phyloP scores from a whole-genome alignment of 2,888 invertebrate genomes.

The Coenonympha glycerion region DNA sequence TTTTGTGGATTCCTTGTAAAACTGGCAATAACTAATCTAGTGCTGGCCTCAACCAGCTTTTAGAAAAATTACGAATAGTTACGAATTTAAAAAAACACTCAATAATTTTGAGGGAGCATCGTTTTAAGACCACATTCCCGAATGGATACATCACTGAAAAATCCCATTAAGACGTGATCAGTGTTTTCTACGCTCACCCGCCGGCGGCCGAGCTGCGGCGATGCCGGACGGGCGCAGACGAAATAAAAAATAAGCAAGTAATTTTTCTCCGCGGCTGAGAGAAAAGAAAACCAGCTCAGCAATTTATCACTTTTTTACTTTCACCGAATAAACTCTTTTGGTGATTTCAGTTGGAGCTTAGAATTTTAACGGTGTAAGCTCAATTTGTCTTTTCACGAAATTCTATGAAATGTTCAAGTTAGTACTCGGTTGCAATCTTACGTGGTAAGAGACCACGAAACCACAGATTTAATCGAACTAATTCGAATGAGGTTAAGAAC shows the following conservation, averaged over 20 bases:
- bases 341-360: not conserved
- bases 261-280: constrained; percentile 20
- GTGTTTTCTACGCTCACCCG: constrained; percentile 13
- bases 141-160: constrained; percentile 9
- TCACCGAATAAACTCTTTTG: not conserved
- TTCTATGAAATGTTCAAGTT: too few species aligned
- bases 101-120: not conserved
- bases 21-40: too few species aligned
- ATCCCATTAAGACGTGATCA: constrained; percentile 23
- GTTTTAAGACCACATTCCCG: not conserved
- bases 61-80: too few species aligned
- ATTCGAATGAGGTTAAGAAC: too few species aligned
- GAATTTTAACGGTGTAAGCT: not conserved
- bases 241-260: constrained; percentile 19
- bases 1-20: too few species aligned
- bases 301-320: constrained; percentile 21
- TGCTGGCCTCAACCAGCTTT: too few species aligned
- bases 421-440: too few species aligned
- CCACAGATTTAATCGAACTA: too few species aligned
- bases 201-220: too few species aligned
- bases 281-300: constrained; percentile 13
- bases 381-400: not conserved
- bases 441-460: too few species aligned
- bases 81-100: too few species aligned
- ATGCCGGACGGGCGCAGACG: constrained; percentile 6